phyloP scores from a whole-genome alignment of 2,797 vertebrate genomes.

The Loris lydekkerianus region DNA sequence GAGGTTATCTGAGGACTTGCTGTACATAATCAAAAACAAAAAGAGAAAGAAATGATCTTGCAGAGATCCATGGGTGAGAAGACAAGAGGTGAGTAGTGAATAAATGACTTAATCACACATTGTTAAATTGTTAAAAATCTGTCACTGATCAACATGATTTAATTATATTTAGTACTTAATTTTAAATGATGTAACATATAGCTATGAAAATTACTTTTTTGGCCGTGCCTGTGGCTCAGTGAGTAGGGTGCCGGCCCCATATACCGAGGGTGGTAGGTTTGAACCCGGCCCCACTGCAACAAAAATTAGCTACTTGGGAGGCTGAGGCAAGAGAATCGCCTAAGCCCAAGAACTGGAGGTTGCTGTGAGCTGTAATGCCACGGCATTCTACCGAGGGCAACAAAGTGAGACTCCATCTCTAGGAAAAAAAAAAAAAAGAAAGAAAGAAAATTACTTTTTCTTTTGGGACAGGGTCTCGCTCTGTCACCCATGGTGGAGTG shows the following conservation, averaged over 20 bases:
- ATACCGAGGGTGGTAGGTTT: too few relatives aligned
- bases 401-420: too few relatives aligned
- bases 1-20: neutral
- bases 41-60: neutral
- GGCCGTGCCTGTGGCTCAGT: too few relatives aligned
- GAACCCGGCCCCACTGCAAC: too few relatives aligned
- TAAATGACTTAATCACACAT: slow-evolving; percentile 20
- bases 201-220: neutral
- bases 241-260: too few relatives aligned
- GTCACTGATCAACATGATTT: neutral
- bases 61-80: slow-evolving; percentile 30
- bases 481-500: neutral
- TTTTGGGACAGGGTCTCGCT: neutral
- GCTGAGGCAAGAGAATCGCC: too few relatives aligned
- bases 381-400: too few relatives aligned
- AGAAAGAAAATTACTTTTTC: neutral
- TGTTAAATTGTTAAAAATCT: slow-evolving; percentile 15
- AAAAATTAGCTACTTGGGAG: too few relatives aligned
- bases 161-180: slow-evolving; percentile 44
- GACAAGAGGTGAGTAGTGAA: neutral
- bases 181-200: slow-evolving; percentile 17
- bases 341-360: too few relatives aligned
- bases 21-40: slow-evolving; percentile 6
- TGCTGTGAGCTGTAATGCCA: too few relatives aligned
- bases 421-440: too few relatives aligned